phyloP scores from a whole-genome alignment of 2,888 invertebrate genomes.

The Andricus quercusramuli region DNA sequence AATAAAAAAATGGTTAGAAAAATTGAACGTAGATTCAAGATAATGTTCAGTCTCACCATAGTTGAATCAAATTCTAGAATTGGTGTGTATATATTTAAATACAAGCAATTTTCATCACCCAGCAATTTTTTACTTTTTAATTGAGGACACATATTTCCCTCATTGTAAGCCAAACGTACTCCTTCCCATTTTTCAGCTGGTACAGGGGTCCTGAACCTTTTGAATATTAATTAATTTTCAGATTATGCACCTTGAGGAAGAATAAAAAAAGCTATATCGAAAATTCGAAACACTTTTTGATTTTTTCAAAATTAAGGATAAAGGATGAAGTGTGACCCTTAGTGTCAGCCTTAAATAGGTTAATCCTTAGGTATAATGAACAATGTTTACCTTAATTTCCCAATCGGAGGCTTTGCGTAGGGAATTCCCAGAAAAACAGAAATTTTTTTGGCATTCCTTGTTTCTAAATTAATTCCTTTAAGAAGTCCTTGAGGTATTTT shows the following conservation, averaged over 20 bases:
- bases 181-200: not conserved
- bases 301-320: too few relatives aligned
- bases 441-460: constrained; percentile 10
- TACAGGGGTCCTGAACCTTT: not conserved
- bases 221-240: not conserved
- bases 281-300: too few relatives aligned
- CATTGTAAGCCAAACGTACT: not conserved
- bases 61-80: not conserved
- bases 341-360: not conserved
- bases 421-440: constrained; percentile 26
- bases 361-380: too few relatives aligned
- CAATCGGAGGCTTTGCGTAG: constrained; percentile 14
- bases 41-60: not conserved
- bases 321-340: too few relatives aligned
- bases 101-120: constrained; percentile 91
- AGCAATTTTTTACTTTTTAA: constrained; percentile 79
- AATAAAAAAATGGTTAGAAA: too few relatives aligned
- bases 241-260: not conserved
- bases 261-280: not conserved
- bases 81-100: constrained; percentile 85
- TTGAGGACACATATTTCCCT: constrained; percentile 23
- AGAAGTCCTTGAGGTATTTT: constrained; percentile 34
- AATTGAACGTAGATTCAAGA: not conserved
- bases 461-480: constrained; percentile 28
- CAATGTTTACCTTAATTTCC: not conserved